Evolutionary conservation across 2,888 invertebrate species (phyloP).

Genomic region (Megaustenia siamemsis): DNA sequence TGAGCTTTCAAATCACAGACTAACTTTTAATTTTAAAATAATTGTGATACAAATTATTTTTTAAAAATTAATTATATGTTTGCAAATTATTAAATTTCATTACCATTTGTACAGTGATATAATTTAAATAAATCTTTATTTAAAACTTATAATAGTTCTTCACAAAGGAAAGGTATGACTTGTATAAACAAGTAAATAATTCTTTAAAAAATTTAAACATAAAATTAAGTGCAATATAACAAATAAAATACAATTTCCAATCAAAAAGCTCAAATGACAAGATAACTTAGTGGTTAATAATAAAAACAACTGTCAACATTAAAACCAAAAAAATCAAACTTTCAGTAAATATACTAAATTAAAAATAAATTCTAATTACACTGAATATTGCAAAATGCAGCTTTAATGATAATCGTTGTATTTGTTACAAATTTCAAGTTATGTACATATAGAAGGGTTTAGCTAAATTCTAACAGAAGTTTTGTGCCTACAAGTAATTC

Average conservation of each 20-base stretch:
- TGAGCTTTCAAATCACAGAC: no score
- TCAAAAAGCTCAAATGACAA: not conserved
- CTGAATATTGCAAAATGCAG: not conserved
- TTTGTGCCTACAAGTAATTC: not conserved
- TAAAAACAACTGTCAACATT: not conserved
- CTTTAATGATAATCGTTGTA: not conserved
- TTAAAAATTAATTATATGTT: no score
- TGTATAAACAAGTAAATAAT: no score
- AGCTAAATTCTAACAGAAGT: not conserved
- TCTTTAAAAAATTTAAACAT: no score
- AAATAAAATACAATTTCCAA: not conserved
- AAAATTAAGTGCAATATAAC: not conserved
- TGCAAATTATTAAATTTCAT: no score
- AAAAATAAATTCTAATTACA: no score
- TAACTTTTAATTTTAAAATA: no score
- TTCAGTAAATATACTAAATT: not conserved
- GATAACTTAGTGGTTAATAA: not conserved
- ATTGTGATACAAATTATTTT: no score
- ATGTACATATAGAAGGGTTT: not conserved
- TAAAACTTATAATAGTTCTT: no score
- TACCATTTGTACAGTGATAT: no score
- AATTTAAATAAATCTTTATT: no score
- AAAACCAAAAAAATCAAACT: not conserved
- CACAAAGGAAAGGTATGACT: no score
- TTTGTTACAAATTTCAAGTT: not conserved